Evolutionary conservation across 2,888 invertebrate genomes (phyloP), one percentile per base, ranked within the genome.

Genomic region (Oscheius myriophilus): DNA sequence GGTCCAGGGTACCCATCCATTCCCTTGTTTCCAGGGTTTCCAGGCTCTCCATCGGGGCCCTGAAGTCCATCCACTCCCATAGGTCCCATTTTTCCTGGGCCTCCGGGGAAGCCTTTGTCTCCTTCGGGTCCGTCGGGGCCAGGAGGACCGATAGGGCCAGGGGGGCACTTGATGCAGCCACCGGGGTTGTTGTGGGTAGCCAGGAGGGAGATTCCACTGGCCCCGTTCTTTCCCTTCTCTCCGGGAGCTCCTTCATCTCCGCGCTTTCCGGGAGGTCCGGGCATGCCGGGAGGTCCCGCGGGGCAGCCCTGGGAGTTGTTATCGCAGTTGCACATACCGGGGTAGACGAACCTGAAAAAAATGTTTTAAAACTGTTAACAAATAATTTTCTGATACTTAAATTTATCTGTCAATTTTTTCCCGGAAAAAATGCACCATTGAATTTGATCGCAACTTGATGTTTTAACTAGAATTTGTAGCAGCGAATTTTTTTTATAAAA

Each of bases 161-260:
- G 71, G 41, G 79, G 79, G 71, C 79, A 79, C 49, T 67, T 70
- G 67, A 79, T 78, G 72, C 79, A 79, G 54, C 79, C 79, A 57
- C 79, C 79, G 54, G 79, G 79, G 52, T 72, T 73, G 54, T 78
- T 75, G 69, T 76, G 76, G 41, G 72, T 71, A 54, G 71, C 72
- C 43, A 78, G 68, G 54, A 76, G 77, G 3, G 79, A 75, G 53
- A 79, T 70, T 63, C 79, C 79, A 54, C 72, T 75, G 45, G 73
- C 77, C 68, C 79, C 79, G 11, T 26, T 69, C 21, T 67, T 51
- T 68, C 79, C 79, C 62, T 71, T 46, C 12, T 75, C 76, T 72
- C 79, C 79, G 18, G 73, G 58, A 25, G 63, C 69, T 61, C 79
- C 79, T 65, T 76, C 76, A 25, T 72, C 72, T 72, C 79, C 79